Evolutionary conservation across 30 jellyfish, hydroid and myxozoan species (phyloP).

Genomic region (Hydra vulgaris): DNA sequence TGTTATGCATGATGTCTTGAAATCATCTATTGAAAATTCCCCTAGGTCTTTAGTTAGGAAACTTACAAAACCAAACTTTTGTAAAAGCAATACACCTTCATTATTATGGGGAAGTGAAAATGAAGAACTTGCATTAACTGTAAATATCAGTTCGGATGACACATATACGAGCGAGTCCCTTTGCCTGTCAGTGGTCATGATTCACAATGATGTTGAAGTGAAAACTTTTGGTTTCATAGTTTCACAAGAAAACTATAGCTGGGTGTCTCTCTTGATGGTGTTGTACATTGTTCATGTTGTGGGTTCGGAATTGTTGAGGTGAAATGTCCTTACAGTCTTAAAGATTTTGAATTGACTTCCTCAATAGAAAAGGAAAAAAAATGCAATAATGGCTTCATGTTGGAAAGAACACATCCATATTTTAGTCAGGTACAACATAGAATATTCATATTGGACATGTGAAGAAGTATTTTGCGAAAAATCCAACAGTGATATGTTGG

Average conservation of each 20-base stretch:
- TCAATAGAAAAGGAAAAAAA: neutral
- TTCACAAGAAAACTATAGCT: neutral
- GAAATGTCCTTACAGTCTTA: constrained; percentile 1
- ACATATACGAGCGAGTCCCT: neutral
- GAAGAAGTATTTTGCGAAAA: too few relatives aligned
- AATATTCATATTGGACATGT: too few relatives aligned
- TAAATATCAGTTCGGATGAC: neutral
- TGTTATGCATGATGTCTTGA: neutral
- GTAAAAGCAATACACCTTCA: neutral
- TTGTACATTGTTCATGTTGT: neutral
- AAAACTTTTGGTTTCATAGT: neutral
- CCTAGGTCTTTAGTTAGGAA: neutral
- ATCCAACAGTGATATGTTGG: too few relatives aligned
- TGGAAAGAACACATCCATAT: too few relatives aligned
- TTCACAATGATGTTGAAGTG: too few relatives aligned
- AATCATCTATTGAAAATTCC: neutral
- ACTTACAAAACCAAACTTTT: neutral
- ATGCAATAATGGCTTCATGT: too few relatives aligned
- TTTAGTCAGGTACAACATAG: too few relatives aligned
- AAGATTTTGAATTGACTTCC: neutral
- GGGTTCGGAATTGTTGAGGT: constrained; percentile 1
- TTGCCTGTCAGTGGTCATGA: neutral
- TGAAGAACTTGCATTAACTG: neutral
- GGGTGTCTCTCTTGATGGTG: constrained; percentile 6
- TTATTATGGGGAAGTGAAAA: constrained; percentile 8